These are phyloP conservation scores for Lasioglossum oenotherae DNA, from an alignment of 2,888 invertebrate genomes.

Conservation along the genomic window DNA sequence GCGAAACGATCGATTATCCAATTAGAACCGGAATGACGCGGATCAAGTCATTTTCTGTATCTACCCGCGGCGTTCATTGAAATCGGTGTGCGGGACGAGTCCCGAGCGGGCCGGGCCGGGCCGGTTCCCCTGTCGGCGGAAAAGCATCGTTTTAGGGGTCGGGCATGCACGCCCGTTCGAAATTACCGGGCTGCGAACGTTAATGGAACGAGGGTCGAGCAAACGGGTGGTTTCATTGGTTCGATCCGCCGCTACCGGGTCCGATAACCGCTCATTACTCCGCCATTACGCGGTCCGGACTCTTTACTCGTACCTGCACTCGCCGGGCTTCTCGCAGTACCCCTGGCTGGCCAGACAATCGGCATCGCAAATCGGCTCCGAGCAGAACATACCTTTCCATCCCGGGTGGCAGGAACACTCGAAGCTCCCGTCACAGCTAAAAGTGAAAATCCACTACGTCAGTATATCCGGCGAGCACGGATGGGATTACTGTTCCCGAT, in stretches of 20 bases:
- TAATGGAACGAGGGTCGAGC: slow-evolving; percentile 40
- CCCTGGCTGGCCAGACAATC: slow-evolving; percentile 95
- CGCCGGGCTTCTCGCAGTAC: slow-evolving; percentile 93
- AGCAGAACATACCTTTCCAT: slow-evolving; percentile 95
- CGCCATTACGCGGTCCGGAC: slow-evolving; percentile 14
- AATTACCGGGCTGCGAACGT: slow-evolving; percentile 25
- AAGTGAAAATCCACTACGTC: slow-evolving; percentile 63
- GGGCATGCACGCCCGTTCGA: neutral
- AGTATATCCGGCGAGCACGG: neutral
- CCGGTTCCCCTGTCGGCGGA: neutral
- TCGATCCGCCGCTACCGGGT: slow-evolving; percentile 42
- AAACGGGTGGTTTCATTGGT: slow-evolving; percentile 23
- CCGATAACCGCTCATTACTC: slow-evolving; percentile 38
- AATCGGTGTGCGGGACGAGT: neutral
- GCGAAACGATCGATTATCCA: neutral
- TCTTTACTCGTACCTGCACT: slow-evolving; percentile 87
- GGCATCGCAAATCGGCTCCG: slow-evolving; percentile 93
- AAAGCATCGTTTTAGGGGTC: neutral
- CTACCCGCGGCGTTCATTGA: neutral
- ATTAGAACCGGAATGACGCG: neutral
- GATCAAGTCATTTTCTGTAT: neutral
- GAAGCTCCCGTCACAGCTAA: slow-evolving; percentile 92
- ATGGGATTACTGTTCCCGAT: slow-evolving; percentile 40
- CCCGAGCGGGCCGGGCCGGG: neutral
- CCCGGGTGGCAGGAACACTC: slow-evolving; percentile 94